A percentile compares a stretch with the other conserved stretches of the same genome.
Conservation (phyloP, 2,797 vertebrate genomes). For the Muscicapa striata region DNA sequence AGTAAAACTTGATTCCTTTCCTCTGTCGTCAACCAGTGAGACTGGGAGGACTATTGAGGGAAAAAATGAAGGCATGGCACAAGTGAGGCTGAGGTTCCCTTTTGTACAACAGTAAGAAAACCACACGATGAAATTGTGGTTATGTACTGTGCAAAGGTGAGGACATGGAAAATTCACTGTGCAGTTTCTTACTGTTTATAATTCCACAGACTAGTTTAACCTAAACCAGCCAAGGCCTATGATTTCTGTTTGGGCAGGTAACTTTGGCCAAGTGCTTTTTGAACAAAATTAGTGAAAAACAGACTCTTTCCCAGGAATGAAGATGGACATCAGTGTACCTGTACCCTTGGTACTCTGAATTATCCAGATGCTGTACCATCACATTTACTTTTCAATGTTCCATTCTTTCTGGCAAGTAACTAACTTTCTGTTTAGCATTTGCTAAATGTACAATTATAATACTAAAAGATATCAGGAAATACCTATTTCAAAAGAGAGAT, state of each 20-base stretch:
- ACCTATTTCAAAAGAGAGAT: neutral
- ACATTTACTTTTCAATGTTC: neutral
- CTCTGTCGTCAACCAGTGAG: slow-evolving; percentile 82
- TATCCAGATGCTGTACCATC: neutral
- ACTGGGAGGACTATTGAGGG: slow-evolving; percentile 80
- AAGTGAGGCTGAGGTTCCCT: neutral
- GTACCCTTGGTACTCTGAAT: neutral
- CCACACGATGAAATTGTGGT: neutral
- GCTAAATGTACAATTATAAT: neutral
- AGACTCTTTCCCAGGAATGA: neutral
- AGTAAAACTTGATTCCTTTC: slow-evolving; percentile 85
- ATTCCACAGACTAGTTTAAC: neutral
- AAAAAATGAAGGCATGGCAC: neutral
- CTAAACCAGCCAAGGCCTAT: neutral
- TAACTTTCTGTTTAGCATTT: too few relatives aligned
- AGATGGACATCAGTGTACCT: neutral
- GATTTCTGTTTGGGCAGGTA: neutral
- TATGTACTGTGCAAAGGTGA: neutral
- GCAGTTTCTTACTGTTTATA: neutral
- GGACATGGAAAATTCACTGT: neutral
- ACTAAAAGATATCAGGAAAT: neutral
- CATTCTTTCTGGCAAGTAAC: neutral
- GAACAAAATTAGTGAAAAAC: neutral
- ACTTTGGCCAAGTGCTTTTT: neutral
- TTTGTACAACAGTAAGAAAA: neutral